phyloP scores from a whole-genome alignment of 1,140 invertebrate genomes.

The Mamestra configurata region DNA sequence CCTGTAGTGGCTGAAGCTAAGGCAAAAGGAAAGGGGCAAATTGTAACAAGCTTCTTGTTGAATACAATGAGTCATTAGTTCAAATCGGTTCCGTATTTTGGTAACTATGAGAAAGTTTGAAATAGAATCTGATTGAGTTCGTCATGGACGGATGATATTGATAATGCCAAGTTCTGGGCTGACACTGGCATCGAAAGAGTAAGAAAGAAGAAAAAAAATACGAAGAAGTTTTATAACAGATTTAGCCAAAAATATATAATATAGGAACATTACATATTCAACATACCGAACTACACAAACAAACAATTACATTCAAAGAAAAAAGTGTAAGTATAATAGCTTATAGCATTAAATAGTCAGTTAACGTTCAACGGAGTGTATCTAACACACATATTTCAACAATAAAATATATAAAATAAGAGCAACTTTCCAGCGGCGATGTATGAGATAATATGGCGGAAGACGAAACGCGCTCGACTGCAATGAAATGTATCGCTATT shows the following conservation, averaged over 20 bases:
- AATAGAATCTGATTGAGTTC: background rate
- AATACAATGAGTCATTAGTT: background rate
- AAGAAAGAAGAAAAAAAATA: background rate
- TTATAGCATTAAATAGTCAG: conserved; percentile 46
- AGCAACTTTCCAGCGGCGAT: conserved; percentile 45
- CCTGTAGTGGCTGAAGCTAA: no score
- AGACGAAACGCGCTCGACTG: conserved; percentile 28
- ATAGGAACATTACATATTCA: background rate
- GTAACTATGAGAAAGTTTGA: background rate
- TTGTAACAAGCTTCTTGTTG: conserved; percentile 4
- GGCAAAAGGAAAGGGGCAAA: no score
- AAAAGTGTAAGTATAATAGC: conserved; percentile 50
- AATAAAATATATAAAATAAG: conserved; percentile 49
- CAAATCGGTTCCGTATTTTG: background rate
- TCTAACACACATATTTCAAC: conserved; percentile 37
- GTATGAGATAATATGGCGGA: conserved; percentile 43
- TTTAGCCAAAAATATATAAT: no score
- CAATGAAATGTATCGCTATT: conserved; percentile 40
- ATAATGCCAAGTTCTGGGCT: background rate
- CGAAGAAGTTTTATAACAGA: no score
- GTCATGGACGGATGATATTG: no score
- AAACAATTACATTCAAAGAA: conserved; percentile 31
- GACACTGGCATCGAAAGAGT: background rate
- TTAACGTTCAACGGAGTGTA: conserved; percentile 46
- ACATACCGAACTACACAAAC: background rate